These are phyloP conservation scores for Drosophila paranaensis DNA, from an alignment of 2,888 invertebrate genomes.

Conservation along the genomic window DNA sequence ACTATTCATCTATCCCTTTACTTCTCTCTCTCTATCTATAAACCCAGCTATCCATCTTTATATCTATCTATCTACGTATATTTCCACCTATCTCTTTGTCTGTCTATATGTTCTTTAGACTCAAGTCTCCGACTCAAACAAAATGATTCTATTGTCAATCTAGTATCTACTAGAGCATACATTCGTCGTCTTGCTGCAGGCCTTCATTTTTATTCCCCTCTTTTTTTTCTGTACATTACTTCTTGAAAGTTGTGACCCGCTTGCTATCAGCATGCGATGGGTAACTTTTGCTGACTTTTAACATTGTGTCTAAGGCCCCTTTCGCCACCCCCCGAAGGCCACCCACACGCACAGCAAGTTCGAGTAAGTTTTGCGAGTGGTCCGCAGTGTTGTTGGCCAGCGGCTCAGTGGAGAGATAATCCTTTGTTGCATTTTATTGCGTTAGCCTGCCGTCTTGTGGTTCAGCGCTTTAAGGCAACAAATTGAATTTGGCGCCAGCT, in stretches of 20 bases:
- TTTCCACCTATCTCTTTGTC: too few species aligned
- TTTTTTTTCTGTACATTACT: conserved; percentile 21
- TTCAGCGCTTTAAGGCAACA: conserved; percentile 72
- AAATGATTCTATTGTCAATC: not conserved
- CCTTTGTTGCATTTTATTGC: conserved; percentile 71
- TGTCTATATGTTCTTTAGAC: too few species aligned
- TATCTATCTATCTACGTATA: not conserved
- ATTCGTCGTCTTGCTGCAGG: not conserved
- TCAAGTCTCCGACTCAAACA: too few species aligned
- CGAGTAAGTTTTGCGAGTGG: conserved; percentile 52
- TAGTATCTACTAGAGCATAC: not conserved
- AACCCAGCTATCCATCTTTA: not conserved
- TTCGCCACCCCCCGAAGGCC: too few species aligned
- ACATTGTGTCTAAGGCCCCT: conserved; percentile 8
- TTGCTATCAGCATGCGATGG: conserved; percentile 58
- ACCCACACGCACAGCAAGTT: conserved; percentile 6
- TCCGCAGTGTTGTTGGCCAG: conserved; percentile 7
- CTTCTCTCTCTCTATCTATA: too few species aligned
- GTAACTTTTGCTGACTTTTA: conserved; percentile 67
- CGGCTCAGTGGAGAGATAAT: conserved; percentile 57
- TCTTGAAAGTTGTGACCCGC: conserved; percentile 46
- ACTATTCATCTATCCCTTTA: too few species aligned
- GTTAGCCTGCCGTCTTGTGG: conserved; percentile 63
- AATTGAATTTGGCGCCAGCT: conserved; percentile 75
- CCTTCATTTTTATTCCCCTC: not conserved